phyloP scores from a whole-genome alignment of 2,888 invertebrate genomes.

The Acronicta psi region DNA sequence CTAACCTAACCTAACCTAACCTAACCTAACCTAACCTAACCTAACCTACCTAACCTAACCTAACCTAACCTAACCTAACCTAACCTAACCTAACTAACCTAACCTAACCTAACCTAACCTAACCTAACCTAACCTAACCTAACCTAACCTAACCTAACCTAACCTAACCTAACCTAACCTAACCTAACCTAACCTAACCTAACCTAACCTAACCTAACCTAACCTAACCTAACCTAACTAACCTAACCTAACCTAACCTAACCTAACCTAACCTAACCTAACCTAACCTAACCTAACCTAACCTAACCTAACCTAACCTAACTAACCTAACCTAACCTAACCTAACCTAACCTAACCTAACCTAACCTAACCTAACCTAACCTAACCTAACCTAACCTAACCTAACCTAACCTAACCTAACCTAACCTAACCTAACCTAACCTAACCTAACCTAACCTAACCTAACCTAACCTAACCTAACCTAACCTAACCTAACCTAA shows the following conservation, averaged over 20 bases:
- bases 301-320: constrained; percentile 5
- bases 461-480: constrained; percentile 5
- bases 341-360: constrained; percentile 5
- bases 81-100: constrained; percentile 1
- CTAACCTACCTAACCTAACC: constrained; percentile 5
- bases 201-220: constrained; percentile 5
- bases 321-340: constrained; percentile 5
- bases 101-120: neutral
- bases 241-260: constrained; percentile 5
- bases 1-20: constrained; percentile 5
- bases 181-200: constrained; percentile 5
- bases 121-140: constrained; percentile 5
- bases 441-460: constrained; percentile 5
- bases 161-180: constrained; percentile 5
- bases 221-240: constrained; percentile 2
- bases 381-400: constrained; percentile 5
- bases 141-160: constrained; percentile 5
- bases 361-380: constrained; percentile 5
- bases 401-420: constrained; percentile 5
- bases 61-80: constrained; percentile 5
- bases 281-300: constrained; percentile 5
- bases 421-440: too few relatives aligned
- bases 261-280: constrained; percentile 5
- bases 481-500: constrained; percentile 5
- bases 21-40: constrained; percentile 5